phyloP scores from a whole-genome alignment of 2,797 vertebrate genomes.

The Pampus argenteus region DNA sequence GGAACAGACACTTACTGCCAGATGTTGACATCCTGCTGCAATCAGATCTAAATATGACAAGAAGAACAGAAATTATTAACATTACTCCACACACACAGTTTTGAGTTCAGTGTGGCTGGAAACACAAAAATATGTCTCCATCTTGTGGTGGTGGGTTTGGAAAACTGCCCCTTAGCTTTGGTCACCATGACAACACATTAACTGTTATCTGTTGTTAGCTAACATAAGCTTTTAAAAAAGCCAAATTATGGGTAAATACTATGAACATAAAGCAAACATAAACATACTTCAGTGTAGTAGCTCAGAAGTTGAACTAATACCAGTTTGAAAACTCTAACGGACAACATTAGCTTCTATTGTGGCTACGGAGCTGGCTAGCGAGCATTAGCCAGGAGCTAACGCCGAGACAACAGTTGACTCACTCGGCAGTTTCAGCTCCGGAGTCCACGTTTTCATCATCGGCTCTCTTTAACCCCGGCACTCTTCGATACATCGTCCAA shows the following conservation, averaged over 20 bases:
- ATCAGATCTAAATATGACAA: conserved; percentile 74
- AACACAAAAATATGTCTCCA: conserved; percentile 73
- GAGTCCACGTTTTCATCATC: conserved; percentile 79
- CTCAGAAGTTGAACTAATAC: background rate
- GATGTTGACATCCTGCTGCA: conserved; percentile 82
- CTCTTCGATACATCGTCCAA: conserved; percentile 64
- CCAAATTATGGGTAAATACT: background rate
- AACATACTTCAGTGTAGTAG: fast-evolving
- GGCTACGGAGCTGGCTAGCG: conserved; percentile 40
- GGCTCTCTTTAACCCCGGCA: conserved; percentile 38
- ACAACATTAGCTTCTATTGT: conserved; percentile 27
- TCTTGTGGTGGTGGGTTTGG: conserved; percentile 71
- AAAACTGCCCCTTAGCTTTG: conserved; percentile 47
- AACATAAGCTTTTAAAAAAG: conserved; percentile 30
- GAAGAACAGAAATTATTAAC: conserved; percentile 1
- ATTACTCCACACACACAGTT: background rate
- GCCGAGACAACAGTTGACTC: conserved; percentile 61
- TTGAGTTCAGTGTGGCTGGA: background rate
- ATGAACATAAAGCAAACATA: background rate
- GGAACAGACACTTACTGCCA: conserved; percentile 71
- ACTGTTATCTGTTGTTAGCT: conserved; percentile 70
- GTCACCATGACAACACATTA: conserved; percentile 82
- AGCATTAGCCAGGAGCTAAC: conserved; percentile 66
- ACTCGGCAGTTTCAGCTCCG: conserved; percentile 82
- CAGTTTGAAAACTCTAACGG: background rate